Evolutionary conservation across 1,140 invertebrate genomes (phyloP).

Genomic region (Heliconius congener): DNA sequence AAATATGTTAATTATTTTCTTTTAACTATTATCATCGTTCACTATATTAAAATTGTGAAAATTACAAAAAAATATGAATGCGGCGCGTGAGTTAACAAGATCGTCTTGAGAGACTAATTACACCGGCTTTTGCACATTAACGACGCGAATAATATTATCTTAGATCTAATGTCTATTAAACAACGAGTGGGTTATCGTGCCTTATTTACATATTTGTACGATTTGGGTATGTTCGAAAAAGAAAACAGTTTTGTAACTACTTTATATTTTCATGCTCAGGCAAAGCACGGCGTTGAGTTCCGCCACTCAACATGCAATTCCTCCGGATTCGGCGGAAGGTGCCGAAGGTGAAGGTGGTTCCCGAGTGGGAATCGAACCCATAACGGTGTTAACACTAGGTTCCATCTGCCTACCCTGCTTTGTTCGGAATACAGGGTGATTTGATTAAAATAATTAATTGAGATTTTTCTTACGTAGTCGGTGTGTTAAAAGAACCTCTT

Average conservation of each 20-base stretch:
- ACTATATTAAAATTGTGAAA: not conserved
- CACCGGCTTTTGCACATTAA: conserved; percentile 13
- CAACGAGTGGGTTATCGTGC: not conserved
- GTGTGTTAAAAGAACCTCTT: not conserved
- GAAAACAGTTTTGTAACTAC: not conserved
- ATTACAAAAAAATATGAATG: conserved; percentile 2
- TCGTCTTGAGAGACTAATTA: conserved; percentile 21
- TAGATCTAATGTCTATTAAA: conserved; percentile 7
- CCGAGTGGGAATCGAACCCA: no score
- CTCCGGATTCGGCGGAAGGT: no score
- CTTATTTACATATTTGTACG: conserved; percentile 9
- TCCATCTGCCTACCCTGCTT: no score
- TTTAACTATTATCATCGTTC: not conserved
- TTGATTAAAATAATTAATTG: no score
- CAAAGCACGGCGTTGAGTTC: no score
- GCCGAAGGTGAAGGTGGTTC: no score
- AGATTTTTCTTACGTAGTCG: no score
- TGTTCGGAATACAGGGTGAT: no score
- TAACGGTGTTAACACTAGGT: no score
- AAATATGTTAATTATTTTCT: not conserved
- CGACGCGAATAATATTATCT: not conserved
- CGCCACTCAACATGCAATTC: no score
- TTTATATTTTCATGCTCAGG: no score
- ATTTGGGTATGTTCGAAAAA: not conserved
- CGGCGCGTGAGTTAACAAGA: conserved; percentile 18